Evolutionary conservation across 2,797 vertebrate species (phyloP).

Genomic region (Synaphobranchus kaupii): DNA sequence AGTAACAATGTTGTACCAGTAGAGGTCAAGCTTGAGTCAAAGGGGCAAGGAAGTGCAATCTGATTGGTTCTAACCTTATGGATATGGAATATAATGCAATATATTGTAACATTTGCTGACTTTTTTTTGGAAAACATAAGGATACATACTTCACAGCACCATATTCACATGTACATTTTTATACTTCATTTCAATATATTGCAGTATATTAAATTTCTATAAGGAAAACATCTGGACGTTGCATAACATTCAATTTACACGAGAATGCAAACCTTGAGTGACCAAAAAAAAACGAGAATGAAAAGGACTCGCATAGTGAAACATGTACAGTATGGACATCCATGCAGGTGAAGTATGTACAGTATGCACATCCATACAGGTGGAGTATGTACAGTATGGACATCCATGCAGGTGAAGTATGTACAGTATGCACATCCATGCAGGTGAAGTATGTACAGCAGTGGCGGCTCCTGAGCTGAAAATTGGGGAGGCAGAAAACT

Average conservation of each 20-base stretch:
- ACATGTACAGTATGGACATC: background rate
- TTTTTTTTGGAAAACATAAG: background rate
- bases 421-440: no score
- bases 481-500: no score
- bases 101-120: background rate
- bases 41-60: background rate
- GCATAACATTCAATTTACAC: background rate
- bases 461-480: no score
- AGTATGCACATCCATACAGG: background rate
- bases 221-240: background rate
- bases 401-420: background rate
- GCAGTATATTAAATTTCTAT: background rate
- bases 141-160: background rate
- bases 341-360: no score
- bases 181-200: background rate
- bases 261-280: background rate
- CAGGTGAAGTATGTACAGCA: no score
- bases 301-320: background rate
- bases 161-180: background rate
- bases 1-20: background rate
- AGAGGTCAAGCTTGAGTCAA: background rate
- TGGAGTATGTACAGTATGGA: no score
- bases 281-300: background rate
- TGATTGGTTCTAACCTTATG: background rate
- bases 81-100: background rate